phyloP scores from a whole-genome alignment of 1,140 invertebrate species.

The Drosophila kurseongensis region DNA sequence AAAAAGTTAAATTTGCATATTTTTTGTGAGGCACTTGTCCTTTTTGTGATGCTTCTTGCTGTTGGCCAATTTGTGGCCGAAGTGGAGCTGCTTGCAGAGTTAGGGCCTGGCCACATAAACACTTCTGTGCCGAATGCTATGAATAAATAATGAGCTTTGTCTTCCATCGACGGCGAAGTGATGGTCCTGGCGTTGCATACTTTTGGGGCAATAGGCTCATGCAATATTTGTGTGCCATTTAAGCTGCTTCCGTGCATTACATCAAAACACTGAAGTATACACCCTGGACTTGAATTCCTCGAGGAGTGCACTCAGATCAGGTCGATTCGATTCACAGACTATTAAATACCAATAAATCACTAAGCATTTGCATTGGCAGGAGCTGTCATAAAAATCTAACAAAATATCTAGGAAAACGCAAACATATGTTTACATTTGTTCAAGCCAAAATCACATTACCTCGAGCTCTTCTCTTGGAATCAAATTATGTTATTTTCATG shows the following conservation, averaged over 20 bases:
- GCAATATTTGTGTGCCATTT: conserved; percentile 65
- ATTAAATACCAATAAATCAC: conserved; percentile 33
- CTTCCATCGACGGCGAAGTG: conserved; percentile 39
- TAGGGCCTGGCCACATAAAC: conserved; percentile 66
- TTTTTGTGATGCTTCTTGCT: conserved; percentile 48
- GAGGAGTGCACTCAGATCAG: neutral
- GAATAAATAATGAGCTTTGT: conserved; percentile 77
- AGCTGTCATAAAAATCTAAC: conserved; percentile 8
- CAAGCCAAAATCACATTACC: conserved; percentile 63
- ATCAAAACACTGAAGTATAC: conserved; percentile 3
- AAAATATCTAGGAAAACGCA: conserved; percentile 19
- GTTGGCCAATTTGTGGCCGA: conserved; percentile 67
- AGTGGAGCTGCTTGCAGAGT: conserved; percentile 23
- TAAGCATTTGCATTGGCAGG: neutral
- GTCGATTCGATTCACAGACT: neutral
- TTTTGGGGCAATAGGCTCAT: conserved; percentile 49
- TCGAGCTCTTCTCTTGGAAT: conserved; percentile 41
- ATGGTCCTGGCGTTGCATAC: conserved; percentile 50
- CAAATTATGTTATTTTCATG: conserved; percentile 81
- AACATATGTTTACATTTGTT: conserved; percentile 52
- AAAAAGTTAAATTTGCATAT: conserved; percentile 77
- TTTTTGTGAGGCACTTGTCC: conserved; percentile 49
- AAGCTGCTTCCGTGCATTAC: conserved; percentile 30
- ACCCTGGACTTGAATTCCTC: neutral
- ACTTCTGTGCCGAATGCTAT: conserved; percentile 76